phyloP scores from a whole-genome alignment of 2,888 invertebrate species.

The Agrilus mali region DNA sequence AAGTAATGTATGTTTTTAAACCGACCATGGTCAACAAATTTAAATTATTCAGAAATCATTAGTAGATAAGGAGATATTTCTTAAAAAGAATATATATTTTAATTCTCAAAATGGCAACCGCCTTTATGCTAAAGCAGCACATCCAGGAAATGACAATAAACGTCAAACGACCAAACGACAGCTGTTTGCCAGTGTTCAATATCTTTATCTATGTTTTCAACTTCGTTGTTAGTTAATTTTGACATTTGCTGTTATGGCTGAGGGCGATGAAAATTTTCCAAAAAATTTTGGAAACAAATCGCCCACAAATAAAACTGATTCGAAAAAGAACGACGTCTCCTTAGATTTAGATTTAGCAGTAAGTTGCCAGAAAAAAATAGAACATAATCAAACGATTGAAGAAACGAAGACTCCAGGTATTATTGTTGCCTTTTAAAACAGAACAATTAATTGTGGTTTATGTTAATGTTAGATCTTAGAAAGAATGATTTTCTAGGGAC shows the following conservation, averaged over 20 bases:
- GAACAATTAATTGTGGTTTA: too few species aligned
- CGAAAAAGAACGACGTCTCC: conserved; percentile 14
- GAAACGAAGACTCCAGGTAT: conserved; percentile 10
- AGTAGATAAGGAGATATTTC: too few species aligned
- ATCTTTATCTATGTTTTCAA: too few species aligned
- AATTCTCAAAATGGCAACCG: too few species aligned
- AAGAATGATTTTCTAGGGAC: conserved; percentile 8
- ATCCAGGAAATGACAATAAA: background rate
- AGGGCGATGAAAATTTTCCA: conserved; percentile 15
- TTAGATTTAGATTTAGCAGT: conserved; percentile 16
- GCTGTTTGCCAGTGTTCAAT: background rate
- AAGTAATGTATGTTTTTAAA: too few species aligned
- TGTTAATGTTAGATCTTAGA: too few species aligned
- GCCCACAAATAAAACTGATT: conserved; percentile 12
- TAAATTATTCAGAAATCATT: too few species aligned
- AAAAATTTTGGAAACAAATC: conserved; percentile 8
- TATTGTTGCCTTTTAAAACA: conserved; percentile 1
- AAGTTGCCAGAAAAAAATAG: conserved; percentile 10
- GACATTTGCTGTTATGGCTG: conserved; percentile 18
- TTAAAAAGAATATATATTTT: too few species aligned
- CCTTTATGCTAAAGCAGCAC: too few species aligned
- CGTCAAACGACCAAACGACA: too few species aligned
- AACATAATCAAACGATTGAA: conserved; percentile 5
- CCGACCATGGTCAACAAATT: too few species aligned
- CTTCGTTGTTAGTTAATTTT: conserved; percentile 5